Evolutionary conservation across 2,888 invertebrate species (phyloP).

Genomic region (Drosophila engyochracea): DNA sequence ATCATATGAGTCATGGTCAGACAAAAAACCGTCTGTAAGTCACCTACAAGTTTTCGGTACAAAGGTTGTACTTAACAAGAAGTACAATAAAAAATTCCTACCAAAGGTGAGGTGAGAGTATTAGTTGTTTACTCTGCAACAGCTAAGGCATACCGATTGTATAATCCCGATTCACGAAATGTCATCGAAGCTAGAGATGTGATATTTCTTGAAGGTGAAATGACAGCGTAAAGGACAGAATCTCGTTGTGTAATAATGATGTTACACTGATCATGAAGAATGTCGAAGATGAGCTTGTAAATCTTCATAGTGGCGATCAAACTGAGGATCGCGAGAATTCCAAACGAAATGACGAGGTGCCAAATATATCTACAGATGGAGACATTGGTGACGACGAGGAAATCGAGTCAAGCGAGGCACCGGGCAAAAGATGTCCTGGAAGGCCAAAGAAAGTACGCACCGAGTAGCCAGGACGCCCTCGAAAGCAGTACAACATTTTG

Average conservation of each 20-base stretch:
- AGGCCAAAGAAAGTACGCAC: too few species aligned
- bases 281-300: neutral
- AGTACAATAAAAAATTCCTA: conserved; percentile 4
- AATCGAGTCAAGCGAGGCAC: too few species aligned
- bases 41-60: conserved; percentile 10
- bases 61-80: conserved; percentile 9
- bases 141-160: conserved; percentile 12
- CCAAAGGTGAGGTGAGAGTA: too few species aligned
- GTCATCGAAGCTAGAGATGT: conserved; percentile 14
- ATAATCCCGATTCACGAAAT: conserved; percentile 17
- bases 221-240: neutral
- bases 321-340: neutral
- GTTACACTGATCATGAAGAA: neutral
- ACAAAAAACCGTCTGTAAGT: conserved; percentile 4
- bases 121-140: too few species aligned
- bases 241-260: neutral
- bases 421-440: too few species aligned
- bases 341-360: too few species aligned
- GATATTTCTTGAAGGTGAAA: neutral
- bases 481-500: too few species aligned
- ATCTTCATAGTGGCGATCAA: too few species aligned
- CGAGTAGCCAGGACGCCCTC: too few species aligned
- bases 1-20: conserved; percentile 8
- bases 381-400: too few species aligned
- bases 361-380: too few species aligned